phyloP scores from a whole-genome alignment of 1,140 invertebrate genomes.

The Steinernema feltiae region DNA sequence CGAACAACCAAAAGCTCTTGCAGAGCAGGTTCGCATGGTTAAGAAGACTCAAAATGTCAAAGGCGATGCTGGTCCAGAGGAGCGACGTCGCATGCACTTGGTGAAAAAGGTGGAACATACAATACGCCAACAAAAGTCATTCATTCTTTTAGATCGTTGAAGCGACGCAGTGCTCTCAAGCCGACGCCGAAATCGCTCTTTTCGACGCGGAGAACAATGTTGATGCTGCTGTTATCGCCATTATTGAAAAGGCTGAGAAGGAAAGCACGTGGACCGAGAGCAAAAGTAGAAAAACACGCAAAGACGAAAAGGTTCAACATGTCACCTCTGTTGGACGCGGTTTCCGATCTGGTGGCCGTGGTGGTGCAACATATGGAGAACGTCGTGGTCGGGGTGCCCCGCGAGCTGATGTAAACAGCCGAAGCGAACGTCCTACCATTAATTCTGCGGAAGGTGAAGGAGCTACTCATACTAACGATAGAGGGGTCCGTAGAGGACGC shows the following conservation, averaged over 20 bases:
- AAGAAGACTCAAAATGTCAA: neutral
- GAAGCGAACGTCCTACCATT: neutral
- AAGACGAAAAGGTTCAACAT: neutral
- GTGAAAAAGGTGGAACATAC: neutral
- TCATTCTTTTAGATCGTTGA: neutral
- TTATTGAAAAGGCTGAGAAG: neutral
- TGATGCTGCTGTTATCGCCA: neutral
- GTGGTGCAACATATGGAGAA: neutral
- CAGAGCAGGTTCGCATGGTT: neutral
- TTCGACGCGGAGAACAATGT: conserved; percentile 8
- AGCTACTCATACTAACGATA: too few species aligned
- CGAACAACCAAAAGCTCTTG: neutral
- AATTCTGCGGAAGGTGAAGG: neutral
- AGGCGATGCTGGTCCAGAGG: neutral
- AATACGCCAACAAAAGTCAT: too few species aligned
- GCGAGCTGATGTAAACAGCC: neutral
- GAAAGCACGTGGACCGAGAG: neutral
- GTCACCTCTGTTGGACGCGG: neutral
- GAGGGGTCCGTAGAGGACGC: neutral
- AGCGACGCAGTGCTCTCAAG: neutral
- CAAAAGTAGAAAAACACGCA: neutral
- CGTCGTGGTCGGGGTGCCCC: neutral
- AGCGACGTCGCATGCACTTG: neutral
- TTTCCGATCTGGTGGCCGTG: neutral
- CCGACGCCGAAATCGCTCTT: neutral